Percentiles rank a stretch among this genome's conserved stretches.
Conservation (phyloP, 2,113 vertebrate species). For the Vulpes lagopus region DNA sequence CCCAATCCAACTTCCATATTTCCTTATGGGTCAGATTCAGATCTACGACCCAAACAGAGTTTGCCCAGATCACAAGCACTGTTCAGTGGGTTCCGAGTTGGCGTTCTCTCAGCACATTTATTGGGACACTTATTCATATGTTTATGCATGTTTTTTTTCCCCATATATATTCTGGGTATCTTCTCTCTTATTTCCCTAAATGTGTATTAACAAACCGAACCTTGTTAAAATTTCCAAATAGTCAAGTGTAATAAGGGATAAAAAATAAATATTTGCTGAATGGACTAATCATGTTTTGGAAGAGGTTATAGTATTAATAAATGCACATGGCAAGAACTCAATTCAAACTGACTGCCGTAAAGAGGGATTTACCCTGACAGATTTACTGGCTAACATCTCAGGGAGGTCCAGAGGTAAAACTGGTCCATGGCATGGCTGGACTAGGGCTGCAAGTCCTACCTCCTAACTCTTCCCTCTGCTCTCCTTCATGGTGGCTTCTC, state of each 20-base stretch:
- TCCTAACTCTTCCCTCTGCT: neutral
- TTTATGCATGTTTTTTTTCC: neutral
- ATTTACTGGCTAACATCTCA: neutral
- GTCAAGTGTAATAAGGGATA: neutral
- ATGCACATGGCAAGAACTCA: neutral
- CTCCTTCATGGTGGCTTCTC: neutral
- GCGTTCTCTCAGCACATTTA: neutral
- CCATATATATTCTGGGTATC: neutral
- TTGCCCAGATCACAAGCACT: neutral
- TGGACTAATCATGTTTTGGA: neutral
- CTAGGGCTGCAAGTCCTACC: neutral
- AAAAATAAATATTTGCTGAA: neutral
- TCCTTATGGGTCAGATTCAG: neutral
- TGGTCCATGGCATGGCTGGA: neutral
- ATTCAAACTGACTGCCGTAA: neutral
- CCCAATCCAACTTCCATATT: neutral
- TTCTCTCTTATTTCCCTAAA: neutral
- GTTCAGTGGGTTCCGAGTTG: neutral
- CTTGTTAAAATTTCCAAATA: neutral
- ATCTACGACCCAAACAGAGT: neutral
- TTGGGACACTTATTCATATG: neutral
- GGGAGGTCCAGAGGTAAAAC: neutral
- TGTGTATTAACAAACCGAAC: neutral
- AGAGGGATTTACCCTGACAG: neutral
- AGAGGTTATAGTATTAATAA: neutral